Evolutionary conservation across 35 echinoderm and acorn worm genomes (phyloP).

Genomic region (Stichopus chloronotus): DNA sequence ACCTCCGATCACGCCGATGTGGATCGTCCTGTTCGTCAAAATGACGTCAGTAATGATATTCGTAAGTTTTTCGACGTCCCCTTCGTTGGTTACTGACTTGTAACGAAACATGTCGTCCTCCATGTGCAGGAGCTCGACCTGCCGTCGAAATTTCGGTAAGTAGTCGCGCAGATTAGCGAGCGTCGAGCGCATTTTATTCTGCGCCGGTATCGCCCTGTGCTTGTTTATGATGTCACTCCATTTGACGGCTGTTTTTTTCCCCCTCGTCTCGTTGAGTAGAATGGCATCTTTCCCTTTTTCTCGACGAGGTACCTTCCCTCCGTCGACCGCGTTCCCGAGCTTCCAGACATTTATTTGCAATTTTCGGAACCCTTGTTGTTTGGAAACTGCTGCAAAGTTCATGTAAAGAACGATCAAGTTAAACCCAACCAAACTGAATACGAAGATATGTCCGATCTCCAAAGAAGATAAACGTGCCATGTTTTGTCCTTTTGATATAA

Average conservation of each 20-base stretch:
- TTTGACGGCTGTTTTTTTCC: not conserved
- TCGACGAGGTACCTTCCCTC: not conserved
- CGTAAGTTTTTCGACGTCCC: slow-evolving; percentile 51
- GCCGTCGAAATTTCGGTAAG: slow-evolving; percentile 42
- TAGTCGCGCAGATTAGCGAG: slow-evolving; percentile 73
- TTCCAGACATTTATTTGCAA: not conserved
- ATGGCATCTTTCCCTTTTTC: not conserved
- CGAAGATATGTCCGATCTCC: slow-evolving; percentile 10
- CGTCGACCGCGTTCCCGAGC: not conserved
- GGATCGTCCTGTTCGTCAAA: slow-evolving; percentile 72
- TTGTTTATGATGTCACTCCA: slow-evolving; percentile 16
- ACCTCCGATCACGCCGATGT: slow-evolving; percentile 69
- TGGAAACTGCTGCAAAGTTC: slow-evolving; percentile 47
- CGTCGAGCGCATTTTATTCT: slow-evolving; percentile 70
- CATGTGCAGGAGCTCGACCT: slow-evolving; percentile 29
- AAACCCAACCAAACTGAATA: slow-evolving; percentile 30
- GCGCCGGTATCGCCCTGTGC: slow-evolving; percentile 60
- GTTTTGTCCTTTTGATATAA: not conserved
- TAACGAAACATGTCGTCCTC: slow-evolving; percentile 71
- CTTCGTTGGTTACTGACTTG: slow-evolving; percentile 68
- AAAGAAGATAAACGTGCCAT: slow-evolving; percentile 27
- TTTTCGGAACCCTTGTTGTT: not conserved
- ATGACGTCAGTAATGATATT: slow-evolving; percentile 68
- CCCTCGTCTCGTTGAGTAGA: not conserved
- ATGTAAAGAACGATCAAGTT: slow-evolving; percentile 61